These are phyloP conservation scores for Palythoa grandiflora DNA, from an alignment of 92 coral and sea anemone genomes.

Conservation along the genomic window DNA sequence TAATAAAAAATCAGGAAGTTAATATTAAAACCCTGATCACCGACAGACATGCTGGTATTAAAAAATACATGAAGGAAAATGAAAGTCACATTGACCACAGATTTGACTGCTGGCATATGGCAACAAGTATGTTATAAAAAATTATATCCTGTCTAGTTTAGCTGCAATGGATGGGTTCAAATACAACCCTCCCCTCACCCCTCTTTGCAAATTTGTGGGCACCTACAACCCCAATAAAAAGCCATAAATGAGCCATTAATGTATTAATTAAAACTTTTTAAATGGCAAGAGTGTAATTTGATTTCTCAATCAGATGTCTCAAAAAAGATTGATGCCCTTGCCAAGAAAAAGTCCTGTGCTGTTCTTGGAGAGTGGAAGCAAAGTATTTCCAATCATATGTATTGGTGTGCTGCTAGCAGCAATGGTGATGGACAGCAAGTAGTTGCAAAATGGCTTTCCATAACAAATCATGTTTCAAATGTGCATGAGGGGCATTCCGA, in stretches of 20 bases:
- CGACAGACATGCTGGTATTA: constrained; percentile 56
- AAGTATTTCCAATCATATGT: constrained; percentile 55
- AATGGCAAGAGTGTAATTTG: not conserved
- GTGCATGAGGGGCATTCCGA: constrained; percentile 51
- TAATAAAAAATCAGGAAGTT: constrained; percentile 42
- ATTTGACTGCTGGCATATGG: constrained; percentile 66
- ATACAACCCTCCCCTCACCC: not conserved
- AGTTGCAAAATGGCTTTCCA: constrained; percentile 54
- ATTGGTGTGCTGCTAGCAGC: constrained; percentile 70
- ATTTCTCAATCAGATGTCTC: constrained; percentile 45
- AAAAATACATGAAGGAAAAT: constrained; percentile 46
- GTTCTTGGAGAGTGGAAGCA: constrained; percentile 55
- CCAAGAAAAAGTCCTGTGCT: constrained; percentile 48
- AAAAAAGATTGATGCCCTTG: constrained; percentile 59
- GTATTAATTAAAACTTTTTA: constrained; percentile 31
- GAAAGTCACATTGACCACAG: constrained; percentile 50
- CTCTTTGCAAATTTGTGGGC: not conserved
- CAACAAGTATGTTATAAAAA: constrained; percentile 55
- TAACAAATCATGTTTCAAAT: constrained; percentile 44
- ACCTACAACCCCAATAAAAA: not conserved
- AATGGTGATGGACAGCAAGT: constrained; percentile 56
- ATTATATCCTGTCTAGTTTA: constrained; percentile 16
- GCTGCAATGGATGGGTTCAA: too few relatives aligned
- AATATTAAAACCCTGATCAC: constrained; percentile 43
- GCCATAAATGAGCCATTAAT: not conserved